Conservation (phyloP, 2,797 vertebrate species). For the Gymnodraco acuticeps region DNA sequence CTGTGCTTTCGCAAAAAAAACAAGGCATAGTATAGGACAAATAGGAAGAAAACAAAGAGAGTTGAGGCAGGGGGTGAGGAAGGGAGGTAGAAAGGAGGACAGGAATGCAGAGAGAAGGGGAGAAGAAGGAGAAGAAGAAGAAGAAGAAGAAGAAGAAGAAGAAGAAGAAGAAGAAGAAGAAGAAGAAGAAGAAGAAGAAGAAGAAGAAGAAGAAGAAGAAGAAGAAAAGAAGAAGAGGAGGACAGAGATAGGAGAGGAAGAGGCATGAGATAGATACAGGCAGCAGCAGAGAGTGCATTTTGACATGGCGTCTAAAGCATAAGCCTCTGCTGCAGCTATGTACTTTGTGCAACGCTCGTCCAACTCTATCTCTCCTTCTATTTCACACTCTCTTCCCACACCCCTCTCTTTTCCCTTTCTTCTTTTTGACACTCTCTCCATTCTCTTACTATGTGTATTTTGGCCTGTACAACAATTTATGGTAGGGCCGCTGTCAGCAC, state of each 20-base stretch:
- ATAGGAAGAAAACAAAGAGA: slow-evolving; percentile 67
- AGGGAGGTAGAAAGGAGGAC: slow-evolving; percentile 51
- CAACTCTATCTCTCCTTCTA: slow-evolving; percentile 60
- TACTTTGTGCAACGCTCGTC: slow-evolving; percentile 64
- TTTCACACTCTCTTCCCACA: slow-evolving; percentile 41
- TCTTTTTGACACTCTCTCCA: slow-evolving; percentile 39
- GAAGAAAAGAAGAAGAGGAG: slow-evolving; percentile 14
- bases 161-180: too few relatives aligned
- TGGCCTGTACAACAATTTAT: slow-evolving; percentile 46
- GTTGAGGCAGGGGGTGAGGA: slow-evolving; percentile 39
- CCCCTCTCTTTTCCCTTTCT: slow-evolving; percentile 17
- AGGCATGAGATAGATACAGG: slow-evolving; percentile 68
- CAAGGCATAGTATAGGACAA: slow-evolving; percentile 57
- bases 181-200: too few relatives aligned
- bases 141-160: too few relatives aligned
- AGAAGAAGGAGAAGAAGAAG: slow-evolving; percentile 30
- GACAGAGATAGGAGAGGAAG: slow-evolving; percentile 57
- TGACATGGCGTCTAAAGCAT: slow-evolving; percentile 70
- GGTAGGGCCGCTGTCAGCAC: slow-evolving; percentile 37
- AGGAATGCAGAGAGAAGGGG: slow-evolving; percentile 54
- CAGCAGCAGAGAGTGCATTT: slow-evolving; percentile 65
- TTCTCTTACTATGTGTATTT: slow-evolving; percentile 25
- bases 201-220: too few relatives aligned
- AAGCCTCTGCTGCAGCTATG: slow-evolving; percentile 76
- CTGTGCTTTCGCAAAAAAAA: slow-evolving; percentile 61